phyloP scores from a whole-genome alignment of 2,888 invertebrate species.

The Diarsia mendica region DNA sequence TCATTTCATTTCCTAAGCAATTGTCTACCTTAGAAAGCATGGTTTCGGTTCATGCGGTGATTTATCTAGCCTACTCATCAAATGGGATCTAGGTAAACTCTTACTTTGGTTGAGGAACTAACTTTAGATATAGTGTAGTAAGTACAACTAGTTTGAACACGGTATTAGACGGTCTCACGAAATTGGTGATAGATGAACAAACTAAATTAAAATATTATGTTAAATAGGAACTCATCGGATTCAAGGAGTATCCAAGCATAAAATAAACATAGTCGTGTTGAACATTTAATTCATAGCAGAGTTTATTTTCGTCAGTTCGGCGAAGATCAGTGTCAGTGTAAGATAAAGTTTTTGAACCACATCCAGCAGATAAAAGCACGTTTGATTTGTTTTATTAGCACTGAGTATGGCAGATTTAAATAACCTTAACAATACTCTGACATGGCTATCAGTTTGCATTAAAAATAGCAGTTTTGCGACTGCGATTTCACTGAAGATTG shows the following conservation, averaged over 20 bases:
- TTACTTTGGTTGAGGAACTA: conserved; percentile 45
- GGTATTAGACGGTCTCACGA: conserved; percentile 29
- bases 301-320: conserved; percentile 26
- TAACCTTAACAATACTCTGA: not conserved
- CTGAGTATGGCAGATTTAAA: conserved; percentile 22
- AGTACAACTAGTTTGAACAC: conserved; percentile 36
- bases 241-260: conserved; percentile 80
- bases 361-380: conserved; percentile 49
- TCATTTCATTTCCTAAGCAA: too few relatives aligned
- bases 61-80: conserved; percentile 12
- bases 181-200: conserved; percentile 32
- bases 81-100: conserved; percentile 23
- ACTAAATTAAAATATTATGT: not conserved
- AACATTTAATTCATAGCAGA: conserved; percentile 72
- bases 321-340: conserved; percentile 57
- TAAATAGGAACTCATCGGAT: conserved; percentile 58
- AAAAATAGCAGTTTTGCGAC: not conserved
- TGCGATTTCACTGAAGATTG: not conserved
- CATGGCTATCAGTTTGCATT: not conserved
- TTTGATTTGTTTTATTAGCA: conserved; percentile 54
- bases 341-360: conserved; percentile 44
- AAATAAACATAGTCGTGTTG: conserved; percentile 78
- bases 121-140: conserved; percentile 14
- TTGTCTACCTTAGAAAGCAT: conserved; percentile 30
- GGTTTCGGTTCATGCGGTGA: conserved; percentile 20